phyloP scores from a whole-genome alignment of 2,113 vertebrate genomes.

The Hemiprocne comata region DNA sequence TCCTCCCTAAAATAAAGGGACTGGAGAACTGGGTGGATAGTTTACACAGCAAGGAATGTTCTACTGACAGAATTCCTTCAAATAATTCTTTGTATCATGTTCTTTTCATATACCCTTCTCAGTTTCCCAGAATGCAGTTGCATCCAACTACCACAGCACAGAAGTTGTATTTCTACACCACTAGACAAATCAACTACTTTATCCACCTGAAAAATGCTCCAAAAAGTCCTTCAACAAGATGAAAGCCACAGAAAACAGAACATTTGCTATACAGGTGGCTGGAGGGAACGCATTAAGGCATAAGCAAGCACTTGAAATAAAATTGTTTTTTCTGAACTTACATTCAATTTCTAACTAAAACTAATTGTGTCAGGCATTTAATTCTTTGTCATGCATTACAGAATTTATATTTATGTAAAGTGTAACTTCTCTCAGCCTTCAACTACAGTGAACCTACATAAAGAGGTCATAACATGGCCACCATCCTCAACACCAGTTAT shows the following conservation, averaged over 20 bases:
- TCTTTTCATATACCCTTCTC: not conserved
- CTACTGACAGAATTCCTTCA: not conserved
- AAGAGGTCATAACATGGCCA: not conserved
- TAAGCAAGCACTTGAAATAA: not conserved
- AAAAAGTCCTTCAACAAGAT: not conserved
- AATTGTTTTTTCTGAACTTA: not conserved
- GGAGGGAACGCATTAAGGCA: not conserved
- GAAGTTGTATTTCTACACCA: not conserved
- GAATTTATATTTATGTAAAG: not conserved
- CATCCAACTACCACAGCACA: not conserved
- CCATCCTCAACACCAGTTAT: not conserved
- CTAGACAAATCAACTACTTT: not conserved
- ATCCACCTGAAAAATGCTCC: not conserved
- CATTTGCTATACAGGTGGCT: no score
- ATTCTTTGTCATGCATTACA: not conserved
- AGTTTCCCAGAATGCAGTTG: not conserved
- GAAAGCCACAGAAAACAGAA: not conserved
- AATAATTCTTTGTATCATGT: not conserved
- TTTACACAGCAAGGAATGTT: not conserved
- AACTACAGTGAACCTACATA: rapidly evolving
- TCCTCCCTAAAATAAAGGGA: rapidly evolving
- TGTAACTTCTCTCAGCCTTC: not conserved
- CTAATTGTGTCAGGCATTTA: not conserved
- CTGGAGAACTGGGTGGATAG: not conserved
- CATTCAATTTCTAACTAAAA: not conserved